Conservation (phyloP, 2,888 invertebrate species). For the Apotomis capreana region DNA sequence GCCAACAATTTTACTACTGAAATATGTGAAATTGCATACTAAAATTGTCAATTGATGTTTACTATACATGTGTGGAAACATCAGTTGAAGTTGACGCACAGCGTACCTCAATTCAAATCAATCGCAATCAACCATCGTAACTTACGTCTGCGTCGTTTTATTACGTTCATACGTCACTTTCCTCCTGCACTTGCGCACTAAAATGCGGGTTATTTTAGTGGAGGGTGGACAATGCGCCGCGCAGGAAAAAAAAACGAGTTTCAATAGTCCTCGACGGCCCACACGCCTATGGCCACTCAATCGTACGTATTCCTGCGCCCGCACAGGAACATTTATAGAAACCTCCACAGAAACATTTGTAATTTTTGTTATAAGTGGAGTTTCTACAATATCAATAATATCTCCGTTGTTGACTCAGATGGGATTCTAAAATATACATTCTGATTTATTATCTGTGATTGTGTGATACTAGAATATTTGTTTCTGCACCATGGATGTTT, state of each 20-base stretch:
- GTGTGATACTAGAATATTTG: too few relatives aligned
- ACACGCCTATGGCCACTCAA: constrained; percentile 81
- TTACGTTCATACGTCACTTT: constrained; percentile 65
- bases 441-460: too few relatives aligned
- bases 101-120: constrained; percentile 30
- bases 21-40: too few relatives aligned
- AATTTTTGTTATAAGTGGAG: not conserved
- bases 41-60: too few relatives aligned
- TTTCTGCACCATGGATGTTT: too few relatives aligned
- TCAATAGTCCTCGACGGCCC: constrained; percentile 79
- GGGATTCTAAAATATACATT: too few relatives aligned
- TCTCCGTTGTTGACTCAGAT: too few relatives aligned
- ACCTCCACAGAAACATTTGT: not conserved
- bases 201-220: constrained; percentile 74
- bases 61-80: not conserved
- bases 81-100: not conserved
- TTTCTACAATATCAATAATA: not conserved
- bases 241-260: constrained; percentile 70
- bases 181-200: constrained; percentile 64
- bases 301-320: constrained; percentile 67
- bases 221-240: constrained; percentile 68
- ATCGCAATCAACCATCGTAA: constrained; percentile 39
- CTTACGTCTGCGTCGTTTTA: constrained; percentile 53
- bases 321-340: constrained; percentile 31
- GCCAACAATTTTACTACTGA: too few relatives aligned